phyloP scores from a whole-genome alignment of 2,888 invertebrate species.

The Polyommatus icarus region DNA sequence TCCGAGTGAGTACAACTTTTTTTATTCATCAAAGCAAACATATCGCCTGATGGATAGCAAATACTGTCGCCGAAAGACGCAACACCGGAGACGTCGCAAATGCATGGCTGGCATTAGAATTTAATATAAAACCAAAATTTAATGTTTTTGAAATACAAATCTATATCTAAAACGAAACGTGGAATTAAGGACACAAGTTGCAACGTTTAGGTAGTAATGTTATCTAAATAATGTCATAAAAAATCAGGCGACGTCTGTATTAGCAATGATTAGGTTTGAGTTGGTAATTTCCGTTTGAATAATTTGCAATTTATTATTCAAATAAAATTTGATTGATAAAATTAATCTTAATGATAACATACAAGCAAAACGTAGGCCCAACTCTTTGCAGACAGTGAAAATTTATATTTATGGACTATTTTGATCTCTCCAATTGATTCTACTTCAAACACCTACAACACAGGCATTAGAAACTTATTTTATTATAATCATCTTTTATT shows the following conservation, averaged over 20 bases:
- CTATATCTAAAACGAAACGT: background rate
- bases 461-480: too few relatives aligned
- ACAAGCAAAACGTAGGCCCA: background rate
- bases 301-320: background rate
- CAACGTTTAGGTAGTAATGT: background rate
- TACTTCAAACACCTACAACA: too few relatives aligned
- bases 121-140: background rate
- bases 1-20: slow-evolving; percentile 51
- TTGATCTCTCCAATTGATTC: too few relatives aligned
- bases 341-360: background rate
- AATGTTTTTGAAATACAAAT: background rate
- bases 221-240: background rate
- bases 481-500: too few relatives aligned
- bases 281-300: background rate
- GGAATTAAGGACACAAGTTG: background rate
- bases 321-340: background rate
- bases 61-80: too few relatives aligned
- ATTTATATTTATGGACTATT: too few relatives aligned
- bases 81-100: too few relatives aligned
- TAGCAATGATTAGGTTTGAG: background rate
- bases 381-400: background rate
- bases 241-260: background rate
- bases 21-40: too few relatives aligned
- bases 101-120: background rate
- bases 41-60: too few relatives aligned